A percentile compares a stretch with the other conserved stretches of the same genome.
These are phyloP conservation scores for Xenops minutus DNA, from an alignment of 2,797 vertebrate genomes.

Conservation along the genomic window DNA sequence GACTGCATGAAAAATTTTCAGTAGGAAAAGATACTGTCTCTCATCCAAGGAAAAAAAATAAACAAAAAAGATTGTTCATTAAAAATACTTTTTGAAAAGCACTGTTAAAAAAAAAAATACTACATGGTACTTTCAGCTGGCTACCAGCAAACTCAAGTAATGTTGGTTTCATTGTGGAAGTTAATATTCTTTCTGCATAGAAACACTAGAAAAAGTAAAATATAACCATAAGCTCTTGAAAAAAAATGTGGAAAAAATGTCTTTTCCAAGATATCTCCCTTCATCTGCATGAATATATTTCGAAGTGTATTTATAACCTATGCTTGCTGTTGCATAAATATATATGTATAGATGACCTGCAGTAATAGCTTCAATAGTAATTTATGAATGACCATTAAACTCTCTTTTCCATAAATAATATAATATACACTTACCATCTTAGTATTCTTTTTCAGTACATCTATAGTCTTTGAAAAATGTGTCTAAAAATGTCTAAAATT, in stretches of 20 bases:
- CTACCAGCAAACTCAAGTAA: neutral
- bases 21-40: neutral
- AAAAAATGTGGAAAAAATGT: neutral
- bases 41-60: neutral
- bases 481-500: neutral
- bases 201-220: neutral
- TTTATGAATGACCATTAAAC: neutral
- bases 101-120: neutral
- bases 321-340: neutral
- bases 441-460: neutral
- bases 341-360: fast-evolving
- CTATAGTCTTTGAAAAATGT: neutral
- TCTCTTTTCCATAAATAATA: neutral
- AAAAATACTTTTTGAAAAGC: neutral
- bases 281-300: neutral
- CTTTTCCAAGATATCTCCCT: neutral
- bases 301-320: neutral
- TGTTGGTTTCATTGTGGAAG: neutral
- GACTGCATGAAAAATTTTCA: neutral
- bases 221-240: neutral
- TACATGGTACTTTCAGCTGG: neutral
- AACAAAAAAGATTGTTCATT: neutral
- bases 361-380: neutral
- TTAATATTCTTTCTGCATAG: neutral
- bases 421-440: neutral